Evolutionary conservation across 2,113 vertebrate genomes (phyloP).

Genomic region (Cottus gobio): DNA sequence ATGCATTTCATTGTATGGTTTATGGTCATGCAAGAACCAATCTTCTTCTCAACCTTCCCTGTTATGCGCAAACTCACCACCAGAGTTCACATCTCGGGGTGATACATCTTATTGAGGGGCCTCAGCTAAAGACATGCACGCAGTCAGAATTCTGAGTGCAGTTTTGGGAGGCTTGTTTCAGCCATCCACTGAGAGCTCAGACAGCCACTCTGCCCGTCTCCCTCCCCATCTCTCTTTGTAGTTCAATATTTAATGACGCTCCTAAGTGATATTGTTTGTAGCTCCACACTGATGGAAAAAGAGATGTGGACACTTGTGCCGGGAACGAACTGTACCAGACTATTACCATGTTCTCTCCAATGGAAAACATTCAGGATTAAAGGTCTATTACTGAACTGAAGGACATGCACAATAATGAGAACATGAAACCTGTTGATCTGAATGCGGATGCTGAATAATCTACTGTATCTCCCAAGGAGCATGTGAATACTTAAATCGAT

Average conservation of each 20-base stretch:
- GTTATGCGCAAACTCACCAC: not conserved
- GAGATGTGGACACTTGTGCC: conserved; percentile 35
- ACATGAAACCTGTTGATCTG: not conserved
- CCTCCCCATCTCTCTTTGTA: conserved; percentile 41
- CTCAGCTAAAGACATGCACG: conserved; percentile 19
- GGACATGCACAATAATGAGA: conserved; percentile 12
- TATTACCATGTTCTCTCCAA: conserved; percentile 1
- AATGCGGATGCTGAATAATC: conserved; percentile 18
- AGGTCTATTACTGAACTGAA: conserved; percentile 39
- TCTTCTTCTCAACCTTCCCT: not conserved
- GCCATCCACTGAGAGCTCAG: conserved; percentile 33
- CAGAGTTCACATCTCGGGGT: conserved; percentile 11
- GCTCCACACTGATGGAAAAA: conserved; percentile 58
- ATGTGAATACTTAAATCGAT: conserved; percentile 14
- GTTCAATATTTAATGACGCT: conserved; percentile 75
- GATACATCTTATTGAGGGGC: conserved; percentile 36
- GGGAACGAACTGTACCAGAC: conserved; percentile 46
- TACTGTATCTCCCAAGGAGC: conserved; percentile 1
- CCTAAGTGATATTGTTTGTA: conserved; percentile 71
- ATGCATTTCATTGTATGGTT: not conserved
- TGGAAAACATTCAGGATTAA: conserved; percentile 25
- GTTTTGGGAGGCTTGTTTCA: conserved; percentile 38
- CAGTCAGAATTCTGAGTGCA: conserved; percentile 51
- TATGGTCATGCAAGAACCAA: not conserved
- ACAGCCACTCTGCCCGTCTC: conserved; percentile 38